Base-by-base conservation (phyloP, 2,113 vertebrate species). In the Solenodon paradoxus region DNA sequence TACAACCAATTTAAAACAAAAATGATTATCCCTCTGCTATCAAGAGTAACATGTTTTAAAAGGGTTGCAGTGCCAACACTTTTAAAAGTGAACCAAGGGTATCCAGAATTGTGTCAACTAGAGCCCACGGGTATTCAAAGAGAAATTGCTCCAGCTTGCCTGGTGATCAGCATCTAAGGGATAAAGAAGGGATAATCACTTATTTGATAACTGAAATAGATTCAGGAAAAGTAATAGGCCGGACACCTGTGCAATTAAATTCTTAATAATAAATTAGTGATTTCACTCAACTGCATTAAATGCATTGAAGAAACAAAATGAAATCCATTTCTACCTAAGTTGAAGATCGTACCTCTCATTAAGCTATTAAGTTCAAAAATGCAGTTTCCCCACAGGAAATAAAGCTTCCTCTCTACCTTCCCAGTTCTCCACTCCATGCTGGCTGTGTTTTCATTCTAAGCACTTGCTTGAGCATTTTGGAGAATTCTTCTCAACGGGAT, bases 401-500 rank as follows among this genome's bases (percentile, higher is more conserved):
- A 92, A 96, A 96, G 78, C 68, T 63, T 30, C 12, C 40, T 96
- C 85, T 57, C 49, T 45, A 3, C 92, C 84, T 91, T 55, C 26
- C 75, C 51, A 92, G n/a, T 74, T 96, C 61, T 95, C 42, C 61
- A 64, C 64, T 92, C 78, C 32, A 90, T 49, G 79, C 94, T 96
- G 88, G 57, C 85, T 91, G 92, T 19, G 40, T 45, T 95, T 91
- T 85, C 83, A 59, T 96, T 80, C 77, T 95, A 95, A 98, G 51
- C 55, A 92, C 80, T 63, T 53, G 51, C 90, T 93, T 96, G 59
- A 90, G 78, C 87, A 83, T 88, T 92, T 86, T 59, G 94, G 90
- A 55, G 90, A 96, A 97, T 95, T 83, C 94, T 95, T 97, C 92
- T 97, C 97, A 78, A 91, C 78, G 92, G 94, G 92, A 53, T 10